Base-by-base conservation (phyloP, 1,140 invertebrate species). In the Bombus huntii region DNA sequence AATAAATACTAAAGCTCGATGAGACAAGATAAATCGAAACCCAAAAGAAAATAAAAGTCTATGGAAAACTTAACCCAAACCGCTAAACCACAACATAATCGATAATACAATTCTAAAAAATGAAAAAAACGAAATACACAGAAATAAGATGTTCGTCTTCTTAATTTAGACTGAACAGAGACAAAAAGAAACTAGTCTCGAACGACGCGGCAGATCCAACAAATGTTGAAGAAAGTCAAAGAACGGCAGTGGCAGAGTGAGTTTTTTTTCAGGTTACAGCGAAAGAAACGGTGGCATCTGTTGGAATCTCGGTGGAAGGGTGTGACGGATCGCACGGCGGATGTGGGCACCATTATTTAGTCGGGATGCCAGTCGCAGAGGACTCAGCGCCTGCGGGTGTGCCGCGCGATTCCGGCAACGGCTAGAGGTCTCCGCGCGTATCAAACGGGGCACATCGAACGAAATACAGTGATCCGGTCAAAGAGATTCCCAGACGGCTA, bases 261-360 rank as follows among this genome's bases (percentile, higher is more conserved):
- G 12, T 66, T 34, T 34, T 2, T 31, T 66, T 22, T 34, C 15
- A 18, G 65, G 6, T 34, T 12, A 5, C 10, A 62, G 10, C 12
- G 57, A 59, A 59, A 59, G 57, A 22, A 47, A 15, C 70, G 37
- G 5, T 28, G 5, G 39, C 42, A 39, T 37, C n/a, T 3, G 71
- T 34, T 70, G n/a, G 79, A 68, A 22, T 85, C 39, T 42, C 22
- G 10, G 6, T 25, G 37, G 18, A 39, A 37, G 65, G 37, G 31
- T 18, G 39, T 31, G 57, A 70, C 37, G 82, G 57, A 34, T 44
- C 12, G 34, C 44, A 53, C 31, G 37, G 65, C 34, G 78, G 62
- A 92, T 92, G 89, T 88, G 85, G 92, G 93, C 83, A 83, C 93
- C 93, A 92, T 92, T 94, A 94, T 94, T 94, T 94, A 93, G 85